These are phyloP conservation scores for Ennomos erosarius DNA, from an alignment of 2,888 invertebrate genomes.

Conservation along the genomic window DNA sequence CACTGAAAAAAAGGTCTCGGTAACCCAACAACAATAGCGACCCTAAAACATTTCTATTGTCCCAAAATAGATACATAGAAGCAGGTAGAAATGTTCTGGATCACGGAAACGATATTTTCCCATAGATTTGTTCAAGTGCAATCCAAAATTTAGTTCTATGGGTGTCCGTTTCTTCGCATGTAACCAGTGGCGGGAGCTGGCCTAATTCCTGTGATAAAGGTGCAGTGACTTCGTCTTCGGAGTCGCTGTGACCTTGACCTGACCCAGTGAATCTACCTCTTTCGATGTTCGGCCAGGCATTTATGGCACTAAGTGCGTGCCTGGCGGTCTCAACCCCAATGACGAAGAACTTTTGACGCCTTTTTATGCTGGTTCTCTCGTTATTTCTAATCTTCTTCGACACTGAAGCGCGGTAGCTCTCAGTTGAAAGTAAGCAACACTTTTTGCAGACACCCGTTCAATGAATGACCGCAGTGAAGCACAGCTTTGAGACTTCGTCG, in stretches of 20 bases:
- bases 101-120: constrained; percentile 65
- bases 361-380: constrained; percentile 42
- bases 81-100: constrained; percentile 66
- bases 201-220: constrained; percentile 47
- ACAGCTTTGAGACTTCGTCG: no score
- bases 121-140: constrained; percentile 44
- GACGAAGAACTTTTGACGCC: constrained; percentile 76
- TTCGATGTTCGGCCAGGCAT: constrained; percentile 52
- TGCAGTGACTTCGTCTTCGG: constrained; percentile 30
- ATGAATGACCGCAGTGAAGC: no score
- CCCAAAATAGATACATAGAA: constrained; percentile 58
- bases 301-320: constrained; percentile 75
- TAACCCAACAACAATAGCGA: constrained; percentile 50
- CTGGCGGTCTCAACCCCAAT: constrained; percentile 57
- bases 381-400: no score
- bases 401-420: no score
- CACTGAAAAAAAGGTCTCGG: constrained; percentile 20
- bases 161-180: constrained; percentile 80
- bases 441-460: no score
- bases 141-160: constrained; percentile 16
- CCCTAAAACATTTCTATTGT: constrained; percentile 49
- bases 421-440: no score
- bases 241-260: constrained; percentile 43
- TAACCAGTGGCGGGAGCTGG: constrained; percentile 72
- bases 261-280: constrained; percentile 71